phyloP scores from a whole-genome alignment of 53 echinoderm and acorn worm species.

The Zoroaster sp. region DNA sequence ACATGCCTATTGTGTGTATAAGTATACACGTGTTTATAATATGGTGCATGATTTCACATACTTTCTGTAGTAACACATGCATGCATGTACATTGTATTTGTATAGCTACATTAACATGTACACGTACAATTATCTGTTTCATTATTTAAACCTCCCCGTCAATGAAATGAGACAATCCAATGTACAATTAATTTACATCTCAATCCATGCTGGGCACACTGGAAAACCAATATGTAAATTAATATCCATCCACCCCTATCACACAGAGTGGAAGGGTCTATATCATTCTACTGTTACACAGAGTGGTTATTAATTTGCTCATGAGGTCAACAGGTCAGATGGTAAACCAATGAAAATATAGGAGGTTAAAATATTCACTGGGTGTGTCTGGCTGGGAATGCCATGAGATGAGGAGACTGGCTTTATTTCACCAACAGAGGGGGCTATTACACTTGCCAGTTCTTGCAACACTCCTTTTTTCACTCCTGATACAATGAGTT shows the following conservation, averaged over 20 bases:
- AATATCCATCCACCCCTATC: background rate
- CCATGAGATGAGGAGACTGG: background rate
- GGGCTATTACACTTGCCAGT: constrained; percentile 30
- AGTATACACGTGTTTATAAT: no score
- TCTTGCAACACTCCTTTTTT: no score
- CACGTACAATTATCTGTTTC: background rate
- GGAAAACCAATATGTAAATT: no score
- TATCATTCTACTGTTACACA: background rate
- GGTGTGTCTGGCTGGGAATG: constrained; percentile 27
- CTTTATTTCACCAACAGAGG: constrained; percentile 26
- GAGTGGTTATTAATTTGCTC: background rate
- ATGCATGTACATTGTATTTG: background rate
- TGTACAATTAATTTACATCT: background rate
- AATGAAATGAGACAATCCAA: constrained; percentile 5
- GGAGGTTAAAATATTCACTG: background rate
- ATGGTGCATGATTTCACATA: no score
- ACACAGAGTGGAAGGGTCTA: constrained; percentile 8
- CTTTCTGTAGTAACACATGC: no score
- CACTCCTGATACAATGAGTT: no score
- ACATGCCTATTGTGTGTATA: no score
- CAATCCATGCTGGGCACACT: background rate
- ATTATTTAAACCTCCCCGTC: background rate
- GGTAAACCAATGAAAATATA: background rate
- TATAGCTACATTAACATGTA: background rate
- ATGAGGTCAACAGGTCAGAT: background rate